Conservation (phyloP, 2,113 vertebrate genomes). For the Cyphotilapia sp. region DNA sequence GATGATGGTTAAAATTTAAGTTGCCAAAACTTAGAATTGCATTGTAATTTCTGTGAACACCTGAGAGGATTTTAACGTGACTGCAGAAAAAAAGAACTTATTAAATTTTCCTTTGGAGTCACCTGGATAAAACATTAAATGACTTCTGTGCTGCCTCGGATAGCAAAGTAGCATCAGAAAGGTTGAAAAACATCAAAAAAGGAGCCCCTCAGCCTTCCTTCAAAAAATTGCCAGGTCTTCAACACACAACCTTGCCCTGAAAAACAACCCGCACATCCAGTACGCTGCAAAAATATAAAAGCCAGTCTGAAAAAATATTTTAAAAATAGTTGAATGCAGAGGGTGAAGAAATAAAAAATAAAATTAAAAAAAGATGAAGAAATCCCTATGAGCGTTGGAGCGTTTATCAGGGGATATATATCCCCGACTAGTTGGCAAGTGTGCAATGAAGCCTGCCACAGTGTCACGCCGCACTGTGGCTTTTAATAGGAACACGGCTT, state of each 20-base stretch:
- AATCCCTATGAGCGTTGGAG: slow-evolving; percentile 57
- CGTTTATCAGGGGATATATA: slow-evolving; percentile 58
- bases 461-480: slow-evolving; percentile 59
- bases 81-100: not conserved
- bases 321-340: slow-evolving; percentile 11
- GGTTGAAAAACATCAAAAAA: not conserved
- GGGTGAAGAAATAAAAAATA: slow-evolving; percentile 24
- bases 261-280: not conserved
- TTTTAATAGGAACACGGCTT: slow-evolving; percentile 74
- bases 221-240: not conserved
- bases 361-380: slow-evolving; percentile 44
- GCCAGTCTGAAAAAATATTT: not conserved
- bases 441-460: slow-evolving; percentile 61
- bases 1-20: not conserved
- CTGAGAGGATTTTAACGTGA: slow-evolving; percentile 7
- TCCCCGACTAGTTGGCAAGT: slow-evolving; percentile 62
- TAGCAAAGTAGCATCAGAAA: not conserved
- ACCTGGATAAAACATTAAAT: not conserved
- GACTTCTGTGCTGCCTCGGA: not conserved
- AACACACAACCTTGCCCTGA: not conserved
- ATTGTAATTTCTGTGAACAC: not conserved
- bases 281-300: not conserved
- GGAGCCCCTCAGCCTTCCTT: not conserved
- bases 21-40: not conserved
- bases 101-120: slow-evolving; percentile 4